Percentiles rank a stretch among this genome's conserved stretches.
These are phyloP conservation scores for Sphinx pinastri DNA, from an alignment of 2,888 invertebrate genomes.

Conservation along the genomic window DNA sequence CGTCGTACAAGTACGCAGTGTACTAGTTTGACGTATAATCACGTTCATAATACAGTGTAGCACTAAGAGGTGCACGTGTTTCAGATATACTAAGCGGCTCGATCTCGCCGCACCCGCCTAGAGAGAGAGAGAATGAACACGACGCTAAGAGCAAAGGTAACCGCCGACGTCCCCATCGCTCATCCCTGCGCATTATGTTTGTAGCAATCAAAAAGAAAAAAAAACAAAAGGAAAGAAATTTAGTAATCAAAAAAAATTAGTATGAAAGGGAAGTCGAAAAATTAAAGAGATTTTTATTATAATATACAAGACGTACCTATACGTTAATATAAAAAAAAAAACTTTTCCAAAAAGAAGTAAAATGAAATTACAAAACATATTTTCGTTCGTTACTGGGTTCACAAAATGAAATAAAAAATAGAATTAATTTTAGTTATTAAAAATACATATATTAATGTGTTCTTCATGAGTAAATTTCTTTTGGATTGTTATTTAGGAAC, in stretches of 20 bases:
- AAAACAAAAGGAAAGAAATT: background rate
- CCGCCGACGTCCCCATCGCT: constrained; percentile 56
- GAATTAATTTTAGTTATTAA: too few species aligned
- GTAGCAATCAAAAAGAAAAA: constrained; percentile 42
- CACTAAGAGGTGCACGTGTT: constrained; percentile 67
- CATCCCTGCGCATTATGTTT: constrained; percentile 46
- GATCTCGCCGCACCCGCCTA: constrained; percentile 84
- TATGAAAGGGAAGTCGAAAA: too few species aligned
- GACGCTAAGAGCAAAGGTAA: constrained; percentile 91
- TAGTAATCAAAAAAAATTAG: background rate
- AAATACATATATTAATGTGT: too few species aligned
- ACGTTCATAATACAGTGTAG: background rate
- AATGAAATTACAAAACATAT: too few species aligned
- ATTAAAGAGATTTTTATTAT: too few species aligned
- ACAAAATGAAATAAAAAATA: too few species aligned
- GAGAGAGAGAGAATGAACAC: constrained; percentile 89
- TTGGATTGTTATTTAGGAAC: background rate
- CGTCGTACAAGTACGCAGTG: background rate
- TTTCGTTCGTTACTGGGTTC: too few species aligned
- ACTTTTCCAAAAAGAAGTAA: too few species aligned
- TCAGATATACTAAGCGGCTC: constrained; percentile 91
- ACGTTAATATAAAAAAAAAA: too few species aligned
- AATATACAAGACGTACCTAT: too few species aligned
- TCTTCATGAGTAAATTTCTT: too few species aligned
- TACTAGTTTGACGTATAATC: background rate